These are phyloP conservation scores for Elanoides forficatus DNA, from an alignment of 2,113 vertebrate species.

Conservation along the genomic window DNA sequence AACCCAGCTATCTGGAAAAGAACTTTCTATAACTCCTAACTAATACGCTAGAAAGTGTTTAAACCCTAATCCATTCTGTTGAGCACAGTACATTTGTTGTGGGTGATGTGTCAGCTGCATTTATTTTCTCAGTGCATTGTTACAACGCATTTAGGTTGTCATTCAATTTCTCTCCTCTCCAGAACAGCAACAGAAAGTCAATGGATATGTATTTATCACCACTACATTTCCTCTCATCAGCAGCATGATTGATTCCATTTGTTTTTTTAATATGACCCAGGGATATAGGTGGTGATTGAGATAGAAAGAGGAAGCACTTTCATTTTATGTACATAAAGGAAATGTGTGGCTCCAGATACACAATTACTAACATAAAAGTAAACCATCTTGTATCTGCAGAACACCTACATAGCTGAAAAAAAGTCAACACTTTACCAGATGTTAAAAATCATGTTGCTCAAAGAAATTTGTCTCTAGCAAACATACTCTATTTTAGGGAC, in stretches of 20 bases:
- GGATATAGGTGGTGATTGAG: neutral
- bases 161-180: neutral
- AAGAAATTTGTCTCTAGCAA: neutral
- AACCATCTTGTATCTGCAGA: neutral
- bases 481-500: neutral
- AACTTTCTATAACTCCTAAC: neutral
- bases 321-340: neutral
- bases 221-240: conserved; percentile 1
- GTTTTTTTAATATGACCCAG: neutral
- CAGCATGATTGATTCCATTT: neutral
- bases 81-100: neutral
- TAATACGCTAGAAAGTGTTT: neutral
- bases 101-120: neutral
- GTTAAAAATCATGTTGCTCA: neutral
- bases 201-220: neutral
- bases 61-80: neutral
- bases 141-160: neutral
- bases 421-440: neutral
- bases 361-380: neutral
- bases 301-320: neutral
- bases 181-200: conserved; percentile 29
- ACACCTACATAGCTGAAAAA: neutral
- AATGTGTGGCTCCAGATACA: neutral
- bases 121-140: neutral
- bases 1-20: neutral